Evolutionary conservation across 1,140 invertebrate species (phyloP).

Genomic region (Proales similis): DNA sequence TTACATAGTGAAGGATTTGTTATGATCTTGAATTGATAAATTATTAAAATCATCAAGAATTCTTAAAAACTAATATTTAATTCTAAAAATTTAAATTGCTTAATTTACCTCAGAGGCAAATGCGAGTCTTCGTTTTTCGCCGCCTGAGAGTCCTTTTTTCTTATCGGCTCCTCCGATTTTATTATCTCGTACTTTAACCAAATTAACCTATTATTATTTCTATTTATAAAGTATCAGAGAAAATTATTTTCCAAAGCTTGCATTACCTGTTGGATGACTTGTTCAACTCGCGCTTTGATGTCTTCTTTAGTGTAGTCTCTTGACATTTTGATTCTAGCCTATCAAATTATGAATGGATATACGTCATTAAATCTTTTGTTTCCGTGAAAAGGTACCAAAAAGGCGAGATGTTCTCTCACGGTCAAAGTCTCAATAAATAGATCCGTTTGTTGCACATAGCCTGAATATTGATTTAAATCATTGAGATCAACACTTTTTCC

Average conservation of each 20-base stretch:
- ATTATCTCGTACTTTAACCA: conserved; percentile 52
- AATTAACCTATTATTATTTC: conserved; percentile 63
- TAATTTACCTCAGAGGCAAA: conserved; percentile 85
- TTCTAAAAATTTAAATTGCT: conserved; percentile 21
- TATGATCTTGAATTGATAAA: conserved; percentile 61
- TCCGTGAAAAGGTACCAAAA: conserved; percentile 49
- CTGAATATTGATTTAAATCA: conserved; percentile 68
- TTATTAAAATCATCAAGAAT: not conserved
- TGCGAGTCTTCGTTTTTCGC: conserved; percentile 86
- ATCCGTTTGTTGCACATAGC: conserved; percentile 81
- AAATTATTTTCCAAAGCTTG: not conserved
- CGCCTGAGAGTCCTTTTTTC: conserved; percentile 84
- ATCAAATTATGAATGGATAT: not conserved
- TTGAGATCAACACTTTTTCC: conserved; percentile 43
- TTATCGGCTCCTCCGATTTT: conserved; percentile 68
- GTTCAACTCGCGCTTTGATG: conserved; percentile 72
- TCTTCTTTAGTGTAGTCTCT: conserved; percentile 65
- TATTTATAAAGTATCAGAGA: conserved; percentile 3
- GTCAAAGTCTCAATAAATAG: conserved; percentile 58
- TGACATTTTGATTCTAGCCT: conserved; percentile 87
- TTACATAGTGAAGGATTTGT: conserved; percentile 77
- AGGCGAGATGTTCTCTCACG: conserved; percentile 57
- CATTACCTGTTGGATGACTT: conserved; percentile 74
- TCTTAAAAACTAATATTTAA: not conserved
- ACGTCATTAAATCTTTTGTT: not conserved